phyloP scores from a whole-genome alignment of 2,797 vertebrate genomes.

The Kryptopterus vitreolus region DNA sequence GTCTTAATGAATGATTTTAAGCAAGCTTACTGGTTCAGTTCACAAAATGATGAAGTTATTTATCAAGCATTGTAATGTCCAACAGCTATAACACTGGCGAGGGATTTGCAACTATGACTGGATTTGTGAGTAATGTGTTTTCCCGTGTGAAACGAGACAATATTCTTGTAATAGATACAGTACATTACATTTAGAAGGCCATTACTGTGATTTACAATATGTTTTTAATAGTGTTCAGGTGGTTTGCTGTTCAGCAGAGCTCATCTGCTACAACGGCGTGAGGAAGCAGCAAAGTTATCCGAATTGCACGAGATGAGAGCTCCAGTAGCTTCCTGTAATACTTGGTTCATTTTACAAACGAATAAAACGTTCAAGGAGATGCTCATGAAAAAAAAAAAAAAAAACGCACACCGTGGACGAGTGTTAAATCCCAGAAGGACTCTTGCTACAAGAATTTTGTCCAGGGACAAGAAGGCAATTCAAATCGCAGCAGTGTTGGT shows the following conservation, averaged over 20 bases:
- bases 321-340: background rate
- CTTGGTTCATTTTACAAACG: slow-evolving; percentile 1
- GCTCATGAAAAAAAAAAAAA: background rate
- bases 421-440: background rate
- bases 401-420: background rate
- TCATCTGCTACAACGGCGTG: background rate
- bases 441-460: slow-evolving; percentile 17
- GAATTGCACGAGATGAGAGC: background rate
- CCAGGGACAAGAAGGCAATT: background rate
- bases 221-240: slow-evolving; percentile 35
- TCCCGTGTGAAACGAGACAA: slow-evolving; percentile 22
- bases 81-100: slow-evolving; percentile 11
- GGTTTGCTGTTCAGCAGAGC: slow-evolving; percentile 27
- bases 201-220: slow-evolving; percentile 36
- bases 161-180: slow-evolving; percentile 29
- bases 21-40: slow-evolving; percentile 22
- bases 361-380: slow-evolving; percentile 8
- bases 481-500: background rate
- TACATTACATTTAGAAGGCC: slow-evolving; percentile 32
- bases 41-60: slow-evolving; percentile 36
- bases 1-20: slow-evolving; percentile 18
- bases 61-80: slow-evolving; percentile 30
- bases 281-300: background rate
- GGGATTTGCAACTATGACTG: slow-evolving; percentile 22
- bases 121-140: slow-evolving; percentile 25